Percentiles rank a stretch among this genome's conserved stretches.
Evolutionary conservation across 2,888 invertebrate species (phyloP).

Genomic region (Octonoba sinensis): DNA sequence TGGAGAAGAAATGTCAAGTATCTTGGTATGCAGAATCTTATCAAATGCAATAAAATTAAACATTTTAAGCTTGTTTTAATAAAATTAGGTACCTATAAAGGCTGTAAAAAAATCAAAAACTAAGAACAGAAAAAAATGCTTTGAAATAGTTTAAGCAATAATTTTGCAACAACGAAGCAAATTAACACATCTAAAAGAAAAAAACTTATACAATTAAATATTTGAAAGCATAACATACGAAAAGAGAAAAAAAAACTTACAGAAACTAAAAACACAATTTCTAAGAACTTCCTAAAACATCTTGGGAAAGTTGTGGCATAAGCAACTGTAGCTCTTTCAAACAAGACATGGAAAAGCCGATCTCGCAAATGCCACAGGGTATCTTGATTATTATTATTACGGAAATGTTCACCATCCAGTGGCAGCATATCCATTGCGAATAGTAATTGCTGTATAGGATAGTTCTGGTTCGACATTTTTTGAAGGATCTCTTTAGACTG

Average conservation of each 20-base stretch:
- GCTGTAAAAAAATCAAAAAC: too few species aligned
- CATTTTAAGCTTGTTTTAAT: too few species aligned
- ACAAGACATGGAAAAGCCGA: conserved; percentile 51
- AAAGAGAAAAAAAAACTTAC: conserved; percentile 27
- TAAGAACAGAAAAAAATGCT: not conserved
- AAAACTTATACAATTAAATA: not conserved
- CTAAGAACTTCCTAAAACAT: conserved; percentile 35
- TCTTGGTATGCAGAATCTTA: too few species aligned
- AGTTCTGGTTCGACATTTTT: conserved; percentile 41
- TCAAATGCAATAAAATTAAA: too few species aligned
- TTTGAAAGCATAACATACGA: not conserved
- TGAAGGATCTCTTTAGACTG: not conserved
- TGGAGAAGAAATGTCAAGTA: too few species aligned
- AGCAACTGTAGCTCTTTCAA: conserved; percentile 42
- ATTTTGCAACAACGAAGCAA: not conserved
- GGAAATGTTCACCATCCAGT: conserved; percentile 13
- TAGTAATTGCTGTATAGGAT: conserved; percentile 32
- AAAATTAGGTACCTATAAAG: too few species aligned
- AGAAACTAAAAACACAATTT: conserved; percentile 27
- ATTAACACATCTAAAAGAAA: not conserved
- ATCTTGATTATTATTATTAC: conserved; percentile 49
- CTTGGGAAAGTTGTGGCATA: conserved; percentile 49
- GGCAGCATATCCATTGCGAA: conserved; percentile 50
- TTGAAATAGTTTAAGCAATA: not conserved
- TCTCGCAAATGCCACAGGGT: conserved; percentile 52